Evolutionary conservation across 2,888 invertebrate genomes (phyloP), one percentile per base, ranked within the genome.

Genomic region (Linyphia triangularis): DNA sequence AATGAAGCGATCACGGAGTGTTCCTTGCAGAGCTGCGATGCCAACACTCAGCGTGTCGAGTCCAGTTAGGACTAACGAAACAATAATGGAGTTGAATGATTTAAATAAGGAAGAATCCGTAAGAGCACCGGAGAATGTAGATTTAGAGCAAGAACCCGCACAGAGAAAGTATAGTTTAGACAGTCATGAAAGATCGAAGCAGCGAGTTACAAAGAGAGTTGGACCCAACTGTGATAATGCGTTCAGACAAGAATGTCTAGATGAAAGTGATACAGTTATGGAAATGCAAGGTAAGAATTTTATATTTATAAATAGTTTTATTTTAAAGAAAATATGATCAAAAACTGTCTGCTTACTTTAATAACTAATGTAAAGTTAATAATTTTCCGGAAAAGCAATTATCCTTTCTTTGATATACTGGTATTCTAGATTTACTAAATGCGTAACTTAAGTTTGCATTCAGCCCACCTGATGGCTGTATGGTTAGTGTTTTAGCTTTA

Each of bases 11-110:
- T 96, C 96, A 0, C 95, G 96, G 0, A 96, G 95, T 90, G 96
- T 96, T 37, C 96, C 96, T 2, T 96, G 96, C 91, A 96, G 96
- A 92, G 78, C 90, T 63, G 82, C 67, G 4, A 57, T 82, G 37
- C 63, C 85, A 9, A 51, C 19, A 16, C 43, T 70, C 0, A 69
- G 72, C n/a, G 24, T 75, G 5, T 30, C 85, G 1, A 89, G 89
- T 37, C 85, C 89, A 4, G 70, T 73, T 2, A 82, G 70, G 67
- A 37, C 79, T 33, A 75, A 77, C 59, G 85, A 43, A 10, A 73
- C 89, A 6, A 85, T 85, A n/a, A 51, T 63, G 26, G 81, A 81
- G 37, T n/a, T 83, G 28, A 89, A 85, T 59, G 83, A 85, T 33
- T 82, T 83, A 26, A 85, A 82, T n/a, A 85, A 83, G n/a, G 85